Percentiles rank a stretch among this genome's conserved stretches.
Evolutionary conservation across 2,113 vertebrate species (phyloP).

Genomic region (Heptranchias perlo): DNA sequence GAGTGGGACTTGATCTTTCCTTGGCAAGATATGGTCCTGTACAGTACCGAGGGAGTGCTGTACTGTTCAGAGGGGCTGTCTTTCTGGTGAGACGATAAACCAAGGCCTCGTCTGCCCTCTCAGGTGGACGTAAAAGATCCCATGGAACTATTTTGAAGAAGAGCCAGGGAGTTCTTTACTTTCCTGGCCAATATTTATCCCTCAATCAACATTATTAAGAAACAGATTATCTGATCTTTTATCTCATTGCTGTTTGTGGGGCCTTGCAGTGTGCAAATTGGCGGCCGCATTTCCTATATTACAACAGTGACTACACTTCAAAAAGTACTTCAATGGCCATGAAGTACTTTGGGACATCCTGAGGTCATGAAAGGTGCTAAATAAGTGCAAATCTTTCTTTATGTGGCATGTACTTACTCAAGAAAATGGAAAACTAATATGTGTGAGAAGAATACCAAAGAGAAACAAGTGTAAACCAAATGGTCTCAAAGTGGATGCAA

Average conservation of each 20-base stretch:
- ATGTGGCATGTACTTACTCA: not conserved
- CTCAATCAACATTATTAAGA: not conserved
- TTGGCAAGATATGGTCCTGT: not conserved
- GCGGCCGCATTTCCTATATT: too few relatives aligned
- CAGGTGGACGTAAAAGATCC: not conserved
- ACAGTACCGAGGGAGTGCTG: not conserved
- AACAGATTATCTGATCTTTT: too few relatives aligned
- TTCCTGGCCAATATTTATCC: not conserved
- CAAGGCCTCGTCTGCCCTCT: not conserved
- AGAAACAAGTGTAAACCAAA: not conserved
- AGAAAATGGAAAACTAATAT: not conserved
- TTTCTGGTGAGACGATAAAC: not conserved
- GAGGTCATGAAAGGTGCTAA: too few relatives aligned
- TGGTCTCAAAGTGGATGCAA: not conserved
- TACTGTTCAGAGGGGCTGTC: not conserved
- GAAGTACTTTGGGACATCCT: too few relatives aligned
- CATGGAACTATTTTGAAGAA: not conserved
- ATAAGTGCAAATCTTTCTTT: not conserved
- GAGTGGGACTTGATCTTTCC: not conserved
- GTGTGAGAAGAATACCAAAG: not conserved
- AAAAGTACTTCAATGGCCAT: too few relatives aligned
- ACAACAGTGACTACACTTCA: too few relatives aligned
- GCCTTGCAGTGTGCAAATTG: too few relatives aligned
- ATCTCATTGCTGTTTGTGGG: too few relatives aligned
- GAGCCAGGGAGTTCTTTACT: too few relatives aligned